These are phyloP conservation scores for Metallyticus violacea DNA, from an alignment of 2,888 invertebrate species.

Conservation along the genomic window DNA sequence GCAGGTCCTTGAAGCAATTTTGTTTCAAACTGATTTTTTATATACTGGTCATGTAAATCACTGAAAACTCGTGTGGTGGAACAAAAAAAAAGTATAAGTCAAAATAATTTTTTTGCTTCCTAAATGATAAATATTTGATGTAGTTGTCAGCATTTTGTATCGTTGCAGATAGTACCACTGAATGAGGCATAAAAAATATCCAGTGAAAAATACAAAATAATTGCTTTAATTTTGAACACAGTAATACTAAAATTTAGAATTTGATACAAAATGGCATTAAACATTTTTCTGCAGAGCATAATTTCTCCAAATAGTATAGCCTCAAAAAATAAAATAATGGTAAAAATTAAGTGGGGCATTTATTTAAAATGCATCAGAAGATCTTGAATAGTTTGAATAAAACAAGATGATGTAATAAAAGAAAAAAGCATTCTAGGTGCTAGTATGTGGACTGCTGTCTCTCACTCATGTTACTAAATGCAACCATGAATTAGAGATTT, in stretches of 20 bases:
- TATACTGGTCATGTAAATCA: neutral
- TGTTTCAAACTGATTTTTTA: slow-evolving; percentile 20
- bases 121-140: slow-evolving; percentile 23
- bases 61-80: neutral
- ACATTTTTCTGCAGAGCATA: neutral
- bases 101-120: slow-evolving; percentile 22
- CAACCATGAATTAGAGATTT: slow-evolving; percentile 1
- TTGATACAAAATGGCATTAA: neutral
- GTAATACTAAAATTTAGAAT: neutral
- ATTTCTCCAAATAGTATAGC: neutral
- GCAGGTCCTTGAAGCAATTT: slow-evolving; percentile 21
- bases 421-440: neutral
- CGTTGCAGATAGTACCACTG: slow-evolving; percentile 10
- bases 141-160: slow-evolving; percentile 7
- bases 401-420: neutral
- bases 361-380: neutral
- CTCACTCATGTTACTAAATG: slow-evolving; percentile 3
- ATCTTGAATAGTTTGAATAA: neutral
- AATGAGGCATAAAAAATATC: neutral
- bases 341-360: neutral
- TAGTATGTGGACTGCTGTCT: neutral
- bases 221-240: neutral
- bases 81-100: slow-evolving; percentile 17
- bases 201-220: neutral
- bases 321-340: neutral